These are phyloP conservation scores for Vanacampus margaritifer DNA, from an alignment of 2,113 vertebrate genomes.

Conservation along the genomic window DNA sequence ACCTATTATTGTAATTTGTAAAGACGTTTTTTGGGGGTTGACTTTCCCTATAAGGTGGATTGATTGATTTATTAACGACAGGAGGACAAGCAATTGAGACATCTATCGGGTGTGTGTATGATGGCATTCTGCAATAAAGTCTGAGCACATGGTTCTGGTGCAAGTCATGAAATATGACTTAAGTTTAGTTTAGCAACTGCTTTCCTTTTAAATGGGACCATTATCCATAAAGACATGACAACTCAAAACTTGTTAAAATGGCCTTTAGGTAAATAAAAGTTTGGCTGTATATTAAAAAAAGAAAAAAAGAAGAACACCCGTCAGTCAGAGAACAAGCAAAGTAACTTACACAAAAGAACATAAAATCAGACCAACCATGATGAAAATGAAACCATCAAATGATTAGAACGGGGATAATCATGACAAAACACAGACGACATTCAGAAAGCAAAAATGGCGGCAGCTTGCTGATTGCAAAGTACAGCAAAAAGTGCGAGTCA, in stretches of 20 bases:
- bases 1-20: too few species aligned
- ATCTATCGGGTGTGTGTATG: conserved; percentile 1
- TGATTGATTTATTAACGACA: conserved; percentile 17
- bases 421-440: conserved; percentile 60
- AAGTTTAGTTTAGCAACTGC: conserved; percentile 26
- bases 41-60: conserved; percentile 1
- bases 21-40: too few species aligned
- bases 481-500: conserved; percentile 82
- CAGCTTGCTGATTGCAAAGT: conserved; percentile 73
- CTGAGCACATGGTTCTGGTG: conserved; percentile 9
- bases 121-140: conserved; percentile 30
- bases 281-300: conserved; percentile 24
- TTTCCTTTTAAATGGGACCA: conserved; percentile 44
- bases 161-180: conserved; percentile 26
- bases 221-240: conserved; percentile 72
- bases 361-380: conserved; percentile 60
- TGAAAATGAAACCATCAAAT: conserved; percentile 39
- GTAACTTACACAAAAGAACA: conserved; percentile 60
- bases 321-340: conserved; percentile 62
- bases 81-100: conserved; percentile 1
- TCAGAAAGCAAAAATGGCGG: conserved; percentile 66
- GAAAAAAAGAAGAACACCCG: conserved; percentile 43
- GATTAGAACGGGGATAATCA: conserved; percentile 50
- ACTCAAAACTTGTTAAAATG: conserved; percentile 76
- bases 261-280: conserved; percentile 77